Base-by-base conservation (phyloP, 2,797 vertebrate species). In the Huso huso region DNA sequence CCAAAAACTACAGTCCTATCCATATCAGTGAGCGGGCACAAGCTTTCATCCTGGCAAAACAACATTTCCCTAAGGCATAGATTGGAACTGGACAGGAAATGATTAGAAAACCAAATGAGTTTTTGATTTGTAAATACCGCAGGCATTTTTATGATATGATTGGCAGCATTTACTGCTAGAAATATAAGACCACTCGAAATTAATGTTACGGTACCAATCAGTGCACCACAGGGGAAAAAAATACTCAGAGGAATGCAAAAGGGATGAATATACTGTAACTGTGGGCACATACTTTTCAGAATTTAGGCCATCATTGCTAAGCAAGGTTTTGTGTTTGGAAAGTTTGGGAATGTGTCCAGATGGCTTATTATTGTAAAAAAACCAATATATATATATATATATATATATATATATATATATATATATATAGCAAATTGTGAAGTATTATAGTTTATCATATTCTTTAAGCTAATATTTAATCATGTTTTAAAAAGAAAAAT, bases 191-290 rank as follows among this genome's bases (percentile, higher is more conserved):
- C 53, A 10, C 53, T 55, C 53, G 10, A 9, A 55, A 55, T 55
- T 55, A n/a, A 55, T 55, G 53, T 55, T 55, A 55, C 53, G 53
- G 53, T 55, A 55, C 53, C 53, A 55, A 55, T 55, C 53, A 55
- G 53, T 55, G 53, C n/a, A n/a, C 53, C 53, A 55, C 12, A 55
- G 12, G 52, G 8, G 8, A 55, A n/a, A 37, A 37, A 37, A 55
- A 55, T n/a, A 6, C 9, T 55, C 53, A 6, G 10, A 55, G 7
- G 53, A 55, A 55, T 55, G n/a, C 53, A 10, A 55, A 55, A 55
- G n/a, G 6, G 7, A 55, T 55, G 53, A 55, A 55, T 55, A 55
- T 55, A 55, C 53, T 10, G 53, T 9, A 55, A 55, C 53, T 8
- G 53, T 55, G 53, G 37, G 37, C 37, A 37, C 37, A 37, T 37